Percentiles rank a stretch among this genome's conserved stretches.
phyloP scores from a whole-genome alignment of 2,797 vertebrate genomes.

The Pseudotriccus pelzelni region DNA sequence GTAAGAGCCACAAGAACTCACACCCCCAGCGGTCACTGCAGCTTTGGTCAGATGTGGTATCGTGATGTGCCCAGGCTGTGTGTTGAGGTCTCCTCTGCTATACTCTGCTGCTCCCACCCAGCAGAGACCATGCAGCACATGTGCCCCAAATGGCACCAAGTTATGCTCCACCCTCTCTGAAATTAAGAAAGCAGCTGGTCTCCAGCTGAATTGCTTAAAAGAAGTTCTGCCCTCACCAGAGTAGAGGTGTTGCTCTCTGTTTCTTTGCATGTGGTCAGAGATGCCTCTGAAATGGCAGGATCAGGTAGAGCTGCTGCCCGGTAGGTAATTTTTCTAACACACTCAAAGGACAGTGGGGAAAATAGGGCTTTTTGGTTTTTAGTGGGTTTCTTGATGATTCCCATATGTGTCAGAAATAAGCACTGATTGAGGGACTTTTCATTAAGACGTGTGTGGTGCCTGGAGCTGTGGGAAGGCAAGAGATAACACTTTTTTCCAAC shows the following conservation, averaged over 20 bases:
- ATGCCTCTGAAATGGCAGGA: neutral
- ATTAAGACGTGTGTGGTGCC: neutral
- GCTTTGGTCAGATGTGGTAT: neutral
- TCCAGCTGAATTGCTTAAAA: neutral
- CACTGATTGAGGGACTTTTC: neutral
- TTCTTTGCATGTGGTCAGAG: neutral
- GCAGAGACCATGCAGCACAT: neutral
- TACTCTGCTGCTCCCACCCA: neutral
- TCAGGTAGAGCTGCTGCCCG: neutral
- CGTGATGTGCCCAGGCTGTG: neutral
- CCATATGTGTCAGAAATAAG: neutral
- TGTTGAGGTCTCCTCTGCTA: neutral
- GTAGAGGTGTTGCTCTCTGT: rapidly evolving
- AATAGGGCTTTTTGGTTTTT: neutral
- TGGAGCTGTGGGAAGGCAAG: neutral
- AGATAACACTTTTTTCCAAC: neutral
- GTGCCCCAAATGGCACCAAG: neutral
- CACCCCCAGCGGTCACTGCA: neutral
- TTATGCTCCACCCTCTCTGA: neutral
- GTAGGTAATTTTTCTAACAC: neutral
- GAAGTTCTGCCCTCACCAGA: neutral
- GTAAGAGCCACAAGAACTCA: neutral
- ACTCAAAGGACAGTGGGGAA: neutral
- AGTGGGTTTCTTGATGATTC: neutral
- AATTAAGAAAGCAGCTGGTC: neutral